Percentiles rank a stretch among this genome's conserved stretches.
phyloP scores from a whole-genome alignment of 2,797 vertebrate species.

The Argya squamiceps region DNA sequence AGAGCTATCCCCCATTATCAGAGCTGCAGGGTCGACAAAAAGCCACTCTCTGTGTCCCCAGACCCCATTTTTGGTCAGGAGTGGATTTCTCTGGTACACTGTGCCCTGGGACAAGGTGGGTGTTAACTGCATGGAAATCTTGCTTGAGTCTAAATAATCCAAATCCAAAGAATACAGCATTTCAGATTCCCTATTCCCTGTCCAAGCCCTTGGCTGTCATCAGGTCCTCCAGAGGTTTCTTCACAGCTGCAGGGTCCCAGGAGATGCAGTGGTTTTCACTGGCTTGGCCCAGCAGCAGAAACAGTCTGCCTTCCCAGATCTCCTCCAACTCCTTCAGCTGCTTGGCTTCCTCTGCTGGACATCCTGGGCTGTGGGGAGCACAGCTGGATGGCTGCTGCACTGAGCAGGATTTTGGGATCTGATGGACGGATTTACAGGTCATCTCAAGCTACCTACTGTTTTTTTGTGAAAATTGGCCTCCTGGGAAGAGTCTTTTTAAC shows the following conservation, averaged over 20 bases:
- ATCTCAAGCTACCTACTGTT: neutral
- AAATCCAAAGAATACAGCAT: neutral
- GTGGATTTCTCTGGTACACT: neutral
- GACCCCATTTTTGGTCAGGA: neutral
- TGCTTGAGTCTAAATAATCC: neutral
- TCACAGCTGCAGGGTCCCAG: neutral
- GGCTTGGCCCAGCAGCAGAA: neutral
- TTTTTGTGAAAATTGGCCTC: neutral
- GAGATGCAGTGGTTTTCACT: neutral
- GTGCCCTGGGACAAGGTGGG: neutral
- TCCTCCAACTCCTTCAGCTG: neutral
- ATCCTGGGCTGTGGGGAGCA: neutral
- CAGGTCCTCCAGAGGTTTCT: slow-evolving; percentile 30
- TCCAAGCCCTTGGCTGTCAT: slow-evolving; percentile 28
- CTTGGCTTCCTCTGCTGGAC: neutral
- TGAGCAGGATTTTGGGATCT: neutral
- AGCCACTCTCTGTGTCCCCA: neutral
- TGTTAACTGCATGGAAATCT: neutral
- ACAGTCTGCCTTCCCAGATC: neutral
- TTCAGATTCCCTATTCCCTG: neutral
- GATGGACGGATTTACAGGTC: neutral
- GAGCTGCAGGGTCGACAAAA: neutral
- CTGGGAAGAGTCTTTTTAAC: neutral
- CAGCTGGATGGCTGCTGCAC: rapidly evolving
- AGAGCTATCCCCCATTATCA: rapidly evolving